Percentiles rank a stretch among this genome's conserved stretches.
phyloP scores from a whole-genome alignment of 2,113 vertebrate species.

The Sigmodon hispidus region DNA sequence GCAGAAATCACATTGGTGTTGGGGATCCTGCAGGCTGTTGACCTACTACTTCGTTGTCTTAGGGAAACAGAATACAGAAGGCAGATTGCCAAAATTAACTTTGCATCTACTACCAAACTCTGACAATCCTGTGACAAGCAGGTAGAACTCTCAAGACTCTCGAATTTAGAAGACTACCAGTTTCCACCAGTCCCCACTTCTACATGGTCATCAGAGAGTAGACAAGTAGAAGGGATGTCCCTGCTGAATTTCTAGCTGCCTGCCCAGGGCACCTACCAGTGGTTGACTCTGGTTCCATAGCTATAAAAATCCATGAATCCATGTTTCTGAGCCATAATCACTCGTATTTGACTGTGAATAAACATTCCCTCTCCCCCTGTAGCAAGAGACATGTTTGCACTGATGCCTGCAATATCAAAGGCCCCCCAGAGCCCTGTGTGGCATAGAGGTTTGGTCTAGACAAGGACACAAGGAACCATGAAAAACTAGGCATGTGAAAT shows the following conservation, averaged over 20 bases:
- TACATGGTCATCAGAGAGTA: neutral
- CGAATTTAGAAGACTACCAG: neutral
- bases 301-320: neutral
- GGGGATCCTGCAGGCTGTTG: neutral
- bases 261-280: too few species aligned
- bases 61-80: neutral
- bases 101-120: neutral
- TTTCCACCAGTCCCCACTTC: neutral
- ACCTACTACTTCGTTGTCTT: neutral
- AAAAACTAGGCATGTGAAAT: neutral
- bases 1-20: neutral
- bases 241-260: neutral
- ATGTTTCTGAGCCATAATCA: neutral
- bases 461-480: neutral
- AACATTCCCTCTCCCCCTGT: neutral
- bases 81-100: neutral
- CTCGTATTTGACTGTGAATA: neutral
- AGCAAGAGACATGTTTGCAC: neutral
- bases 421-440: neutral
- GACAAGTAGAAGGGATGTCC: neutral
- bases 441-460: rapidly evolving
- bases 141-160: neutral
- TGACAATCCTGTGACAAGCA: too few species aligned
- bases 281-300: neutral
- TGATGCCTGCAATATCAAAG: neutral